Evolutionary conservation across 2,797 vertebrate genomes (phyloP).

Genomic region (Argyrosomus regius): DNA sequence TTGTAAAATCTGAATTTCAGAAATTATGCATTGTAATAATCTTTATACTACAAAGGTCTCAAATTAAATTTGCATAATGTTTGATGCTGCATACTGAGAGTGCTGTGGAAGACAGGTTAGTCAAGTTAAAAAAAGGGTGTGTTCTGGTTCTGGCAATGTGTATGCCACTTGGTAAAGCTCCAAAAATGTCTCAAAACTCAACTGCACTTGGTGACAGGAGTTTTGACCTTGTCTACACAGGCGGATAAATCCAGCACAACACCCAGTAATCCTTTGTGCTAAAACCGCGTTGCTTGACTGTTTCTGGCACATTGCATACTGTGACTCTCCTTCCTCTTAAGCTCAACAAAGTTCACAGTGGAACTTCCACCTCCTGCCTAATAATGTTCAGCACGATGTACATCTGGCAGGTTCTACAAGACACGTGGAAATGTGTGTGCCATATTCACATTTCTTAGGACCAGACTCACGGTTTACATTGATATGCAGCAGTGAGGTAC

Average conservation of each 20-base stretch:
- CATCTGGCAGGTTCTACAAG: not conserved
- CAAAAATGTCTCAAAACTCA: slow-evolving; percentile 34
- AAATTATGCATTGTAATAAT: slow-evolving; percentile 1
- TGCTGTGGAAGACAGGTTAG: not conserved
- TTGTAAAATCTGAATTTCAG: slow-evolving; percentile 26
- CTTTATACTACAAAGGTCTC: not conserved
- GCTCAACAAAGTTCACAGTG: slow-evolving; percentile 23
- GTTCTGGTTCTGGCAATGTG: not conserved
- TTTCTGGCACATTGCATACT: slow-evolving; percentile 7
- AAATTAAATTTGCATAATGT: not conserved
- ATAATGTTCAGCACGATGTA: not conserved
- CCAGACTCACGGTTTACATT: not conserved
- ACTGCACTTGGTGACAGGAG: slow-evolving; percentile 17
- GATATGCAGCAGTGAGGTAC: slow-evolving; percentile 43
- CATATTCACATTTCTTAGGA: slow-evolving; percentile 17
- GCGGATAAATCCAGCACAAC: slow-evolving; percentile 50
- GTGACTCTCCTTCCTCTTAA: slow-evolving; percentile 11
- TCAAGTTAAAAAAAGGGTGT: not conserved
- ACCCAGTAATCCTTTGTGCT: slow-evolving; percentile 51
- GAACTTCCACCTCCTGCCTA: not conserved
- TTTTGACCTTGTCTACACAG: slow-evolving; percentile 50
- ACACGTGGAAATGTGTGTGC: slow-evolving; percentile 10
- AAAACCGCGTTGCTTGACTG: slow-evolving; percentile 21
- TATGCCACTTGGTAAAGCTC: not conserved
- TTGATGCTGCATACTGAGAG: slow-evolving; percentile 1